These are phyloP conservation scores for Muscina levida DNA, from an alignment of 2,888 invertebrate genomes.

Conservation along the genomic window DNA sequence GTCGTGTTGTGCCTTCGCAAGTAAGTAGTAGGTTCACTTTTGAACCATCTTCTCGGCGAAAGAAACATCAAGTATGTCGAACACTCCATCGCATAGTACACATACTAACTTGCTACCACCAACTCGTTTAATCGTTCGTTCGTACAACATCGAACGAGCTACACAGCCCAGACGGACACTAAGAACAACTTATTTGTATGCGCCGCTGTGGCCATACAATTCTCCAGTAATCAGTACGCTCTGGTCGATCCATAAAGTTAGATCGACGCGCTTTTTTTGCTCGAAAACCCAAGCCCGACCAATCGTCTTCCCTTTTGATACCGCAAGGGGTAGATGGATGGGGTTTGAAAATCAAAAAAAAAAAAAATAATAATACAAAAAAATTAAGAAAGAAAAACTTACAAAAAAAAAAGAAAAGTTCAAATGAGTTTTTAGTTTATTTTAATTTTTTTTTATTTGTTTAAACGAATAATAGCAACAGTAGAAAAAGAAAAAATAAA, in stretches of 20 bases:
- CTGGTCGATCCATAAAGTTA: constrained; percentile 78
- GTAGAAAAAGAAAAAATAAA: constrained; percentile 11
- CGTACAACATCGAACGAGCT: neutral
- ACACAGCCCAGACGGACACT: neutral
- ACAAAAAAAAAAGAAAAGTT: constrained; percentile 34
- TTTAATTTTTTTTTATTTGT: constrained; percentile 47
- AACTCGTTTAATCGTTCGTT: too few relatives aligned
- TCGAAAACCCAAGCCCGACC: constrained; percentile 34
- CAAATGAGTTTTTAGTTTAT: constrained; percentile 54
- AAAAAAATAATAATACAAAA: constrained; percentile 21
- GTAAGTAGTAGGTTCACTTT: constrained; percentile 78
- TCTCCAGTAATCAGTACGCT: constrained; percentile 78
- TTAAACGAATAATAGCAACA: constrained; percentile 8
- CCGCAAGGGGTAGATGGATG: constrained; percentile 56
- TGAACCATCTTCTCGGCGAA: constrained; percentile 36
- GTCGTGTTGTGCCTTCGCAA: constrained; percentile 79
- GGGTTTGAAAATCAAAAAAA: too few relatives aligned
- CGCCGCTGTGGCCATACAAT: constrained; percentile 51
- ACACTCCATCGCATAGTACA: too few relatives aligned
- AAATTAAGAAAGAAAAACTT: neutral
- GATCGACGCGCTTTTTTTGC: constrained; percentile 71
- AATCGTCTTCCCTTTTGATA: constrained; percentile 54
- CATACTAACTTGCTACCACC: too few relatives aligned
- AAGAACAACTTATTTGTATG: constrained; percentile 45
- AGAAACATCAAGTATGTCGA: neutral